Conservation (phyloP, 2,797 vertebrate species). For the Darevskia nairensis region DNA sequence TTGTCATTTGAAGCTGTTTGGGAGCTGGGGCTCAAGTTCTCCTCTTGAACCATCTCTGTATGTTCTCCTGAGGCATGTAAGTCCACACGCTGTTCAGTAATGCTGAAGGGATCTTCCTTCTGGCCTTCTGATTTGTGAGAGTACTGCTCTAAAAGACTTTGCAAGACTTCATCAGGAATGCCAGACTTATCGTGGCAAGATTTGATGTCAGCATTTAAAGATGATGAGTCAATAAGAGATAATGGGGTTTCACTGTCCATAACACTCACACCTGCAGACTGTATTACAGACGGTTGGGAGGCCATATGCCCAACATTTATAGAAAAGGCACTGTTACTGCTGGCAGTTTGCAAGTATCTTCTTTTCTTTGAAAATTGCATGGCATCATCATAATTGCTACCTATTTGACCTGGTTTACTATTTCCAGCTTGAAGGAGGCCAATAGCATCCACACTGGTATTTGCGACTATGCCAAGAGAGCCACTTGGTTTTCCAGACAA, state of each 20-base stretch:
- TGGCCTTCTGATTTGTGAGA: conserved; percentile 92
- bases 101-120: conserved; percentile 94
- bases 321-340: conserved; percentile 90
- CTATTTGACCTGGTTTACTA: conserved; percentile 88
- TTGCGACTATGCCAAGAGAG: conserved; percentile 85
- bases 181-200: conserved; percentile 94
- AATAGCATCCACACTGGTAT: conserved; percentile 85
- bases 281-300: conserved; percentile 91
- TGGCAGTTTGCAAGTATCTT: conserved; percentile 94
- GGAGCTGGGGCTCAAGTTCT: conserved; percentile 85
- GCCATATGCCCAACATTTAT: conserved; percentile 90
- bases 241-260: conserved; percentile 90
- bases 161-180: conserved; percentile 98
- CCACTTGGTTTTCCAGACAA: conserved; percentile 86
- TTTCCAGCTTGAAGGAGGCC: conserved; percentile 88
- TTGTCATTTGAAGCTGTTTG: conserved; percentile 91
- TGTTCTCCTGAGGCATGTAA: conserved; percentile 88
- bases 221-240: conserved; percentile 91
- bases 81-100: conserved; percentile 93
- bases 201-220: conserved; percentile 90
- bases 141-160: conserved; percentile 98
- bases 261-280: conserved; percentile 89
- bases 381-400: conserved; percentile 98
- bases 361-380: conserved; percentile 99
- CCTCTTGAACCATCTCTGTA: conserved; percentile 90